phyloP scores from a whole-genome alignment of 2,797 vertebrate genomes.

The Labroides dimidiatus region DNA sequence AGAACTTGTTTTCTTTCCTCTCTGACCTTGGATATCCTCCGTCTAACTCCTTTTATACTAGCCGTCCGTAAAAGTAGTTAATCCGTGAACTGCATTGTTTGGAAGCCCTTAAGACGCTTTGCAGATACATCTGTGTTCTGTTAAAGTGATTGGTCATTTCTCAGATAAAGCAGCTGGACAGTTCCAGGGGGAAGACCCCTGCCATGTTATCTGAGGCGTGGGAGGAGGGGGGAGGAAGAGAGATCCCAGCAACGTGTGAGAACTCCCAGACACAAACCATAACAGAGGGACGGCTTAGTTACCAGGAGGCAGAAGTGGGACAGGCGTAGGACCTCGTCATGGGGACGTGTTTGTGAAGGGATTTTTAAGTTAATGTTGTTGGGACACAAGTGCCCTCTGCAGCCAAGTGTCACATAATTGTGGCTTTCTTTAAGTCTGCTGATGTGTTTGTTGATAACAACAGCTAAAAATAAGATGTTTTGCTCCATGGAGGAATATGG shows the following conservation, averaged over 20 bases:
- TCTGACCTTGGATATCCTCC: constrained; percentile 62
- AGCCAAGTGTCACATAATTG: constrained; percentile 17
- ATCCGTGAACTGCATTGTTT: constrained; percentile 74
- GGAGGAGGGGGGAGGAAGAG: constrained; percentile 56
- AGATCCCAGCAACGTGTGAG: constrained; percentile 76
- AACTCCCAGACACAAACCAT: constrained; percentile 77
- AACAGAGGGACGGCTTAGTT: constrained; percentile 70
- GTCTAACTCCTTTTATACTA: constrained; percentile 59
- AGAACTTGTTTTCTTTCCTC: constrained; percentile 60
- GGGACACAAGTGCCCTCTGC: constrained; percentile 35
- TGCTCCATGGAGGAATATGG: constrained; percentile 15
- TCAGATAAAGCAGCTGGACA: constrained; percentile 81
- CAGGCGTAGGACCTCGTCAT: constrained; percentile 23
- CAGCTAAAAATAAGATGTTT: constrained; percentile 36
- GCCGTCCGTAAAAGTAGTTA: constrained; percentile 66
- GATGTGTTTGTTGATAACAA: constrained; percentile 22
- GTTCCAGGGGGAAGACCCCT: constrained; percentile 81
- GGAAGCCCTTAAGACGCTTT: constrained; percentile 69
- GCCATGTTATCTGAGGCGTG: constrained; percentile 78
- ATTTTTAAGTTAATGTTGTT: constrained; percentile 17
- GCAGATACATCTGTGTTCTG: constrained; percentile 82
- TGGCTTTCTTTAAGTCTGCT: constrained; percentile 19
- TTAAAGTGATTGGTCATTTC: constrained; percentile 79
- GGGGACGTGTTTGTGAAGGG: constrained; percentile 19
- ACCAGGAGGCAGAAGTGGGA: constrained; percentile 54